Evolutionary conservation across 2,888 invertebrate genomes (phyloP), one percentile per base, ranked within the genome.

Genomic region (Euplexia lucipara): DNA sequence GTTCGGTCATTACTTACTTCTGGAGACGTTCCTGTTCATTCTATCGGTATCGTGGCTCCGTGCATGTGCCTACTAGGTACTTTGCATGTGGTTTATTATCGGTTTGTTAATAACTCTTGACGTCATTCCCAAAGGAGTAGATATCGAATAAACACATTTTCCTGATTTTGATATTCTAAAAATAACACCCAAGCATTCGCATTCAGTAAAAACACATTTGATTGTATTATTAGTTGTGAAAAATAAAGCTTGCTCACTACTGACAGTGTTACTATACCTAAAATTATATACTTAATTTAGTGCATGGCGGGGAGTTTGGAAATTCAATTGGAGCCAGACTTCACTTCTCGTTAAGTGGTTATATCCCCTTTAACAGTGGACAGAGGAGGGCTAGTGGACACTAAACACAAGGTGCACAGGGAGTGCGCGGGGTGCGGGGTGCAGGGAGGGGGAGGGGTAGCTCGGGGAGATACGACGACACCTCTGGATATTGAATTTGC

Each of bases 401-500:
- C 90, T 91, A 90, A 91, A 91, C 90, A 88, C 90, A 87, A 90
- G 91, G 90, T 87, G 89, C 83, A 73, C 78, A 75, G 81, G 71
- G 69, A 69, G 68, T 42, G 66, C 56, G 70, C 49, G 69, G 82
- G 69, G 77, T 42, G 70, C 58, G 71, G 64, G 65, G 34, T 69
- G 63, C 39, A 72, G 66, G 62, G 69, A 53, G 56, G 64, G 63
- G 78, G 65, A 76, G 66, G 63, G 69, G 59, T 34, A 58, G 44
- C 60, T 65, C 30, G 71, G 64, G 59, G 65, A 79, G 81, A 83
- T 84, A 83, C 83, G 86, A 85, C 87, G 91, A 91, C 93, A 94
- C 94, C 93, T 93, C 92, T 90, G 92, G 92, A 93, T 94, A 95
- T 95, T 95, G 94, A 94, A 94, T 94, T 93, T 93, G 94, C 88